Conservation (phyloP, 2,888 invertebrate genomes). For the Caenorhabditis plicata region DNA sequence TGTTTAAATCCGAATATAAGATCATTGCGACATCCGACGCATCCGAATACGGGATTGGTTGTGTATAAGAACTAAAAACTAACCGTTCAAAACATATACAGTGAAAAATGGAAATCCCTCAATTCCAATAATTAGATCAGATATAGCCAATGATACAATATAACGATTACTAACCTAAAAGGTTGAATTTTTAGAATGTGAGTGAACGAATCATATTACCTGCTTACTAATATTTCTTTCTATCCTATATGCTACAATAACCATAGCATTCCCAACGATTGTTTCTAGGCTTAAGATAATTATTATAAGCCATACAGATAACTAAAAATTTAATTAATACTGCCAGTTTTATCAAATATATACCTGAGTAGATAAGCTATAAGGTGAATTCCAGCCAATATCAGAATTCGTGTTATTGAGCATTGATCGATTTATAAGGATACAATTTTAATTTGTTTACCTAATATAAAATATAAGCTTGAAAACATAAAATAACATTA, state of each 20-base stretch:
- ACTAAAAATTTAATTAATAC: slow-evolving; percentile 40
- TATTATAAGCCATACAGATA: slow-evolving; percentile 56
- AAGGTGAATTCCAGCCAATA: slow-evolving; percentile 48
- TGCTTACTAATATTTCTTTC: slow-evolving; percentile 64
- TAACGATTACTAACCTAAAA: slow-evolving; percentile 63
- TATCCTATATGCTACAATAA: slow-evolving; percentile 60
- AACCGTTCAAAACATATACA: slow-evolving; percentile 63
- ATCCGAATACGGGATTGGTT: too few relatives aligned
- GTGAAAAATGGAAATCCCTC: slow-evolving; percentile 65
- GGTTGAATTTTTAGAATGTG: background rate
- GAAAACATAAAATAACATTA: too few relatives aligned
- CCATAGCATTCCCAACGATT: slow-evolving; percentile 64
- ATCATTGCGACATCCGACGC: too few relatives aligned
- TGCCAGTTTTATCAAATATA: too few relatives aligned
- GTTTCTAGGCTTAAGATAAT: slow-evolving; percentile 58
- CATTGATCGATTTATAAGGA: too few relatives aligned
- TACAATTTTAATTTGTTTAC: too few relatives aligned
- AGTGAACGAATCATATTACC: slow-evolving; percentile 24
- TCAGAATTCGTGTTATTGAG: slow-evolving; percentile 22
- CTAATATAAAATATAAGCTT: too few relatives aligned
- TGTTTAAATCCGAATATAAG: too few relatives aligned
- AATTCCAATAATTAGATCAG: slow-evolving; percentile 64
- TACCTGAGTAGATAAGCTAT: slow-evolving; percentile 46
- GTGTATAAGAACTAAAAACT: too few relatives aligned
- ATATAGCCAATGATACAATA: slow-evolving; percentile 64